phyloP scores from a whole-genome alignment of 1,140 invertebrate genomes.

The Bombus breviceps region DNA sequence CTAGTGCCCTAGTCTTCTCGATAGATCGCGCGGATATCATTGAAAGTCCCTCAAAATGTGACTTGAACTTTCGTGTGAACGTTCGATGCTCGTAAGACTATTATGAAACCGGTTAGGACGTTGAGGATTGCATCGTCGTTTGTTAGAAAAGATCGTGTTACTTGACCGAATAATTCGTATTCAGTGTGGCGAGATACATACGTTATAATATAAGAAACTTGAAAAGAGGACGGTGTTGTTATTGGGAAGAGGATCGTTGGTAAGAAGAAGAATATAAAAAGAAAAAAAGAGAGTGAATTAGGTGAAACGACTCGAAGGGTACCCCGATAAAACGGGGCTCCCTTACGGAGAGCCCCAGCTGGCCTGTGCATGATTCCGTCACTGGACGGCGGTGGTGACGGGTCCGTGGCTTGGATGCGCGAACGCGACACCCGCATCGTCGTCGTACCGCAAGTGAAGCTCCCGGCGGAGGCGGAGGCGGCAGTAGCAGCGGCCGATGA shows the following conservation, averaged over 20 bases:
- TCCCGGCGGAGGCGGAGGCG: constrained; percentile 28
- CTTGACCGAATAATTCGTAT: neutral
- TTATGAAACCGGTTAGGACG: neutral
- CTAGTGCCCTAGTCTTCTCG: constrained; percentile 20
- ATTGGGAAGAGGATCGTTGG: neutral
- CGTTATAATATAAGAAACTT: neutral
- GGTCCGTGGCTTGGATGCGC: constrained; percentile 77
- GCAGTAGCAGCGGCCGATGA: constrained; percentile 15
- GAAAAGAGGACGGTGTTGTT: too few species aligned
- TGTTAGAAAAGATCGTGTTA: neutral
- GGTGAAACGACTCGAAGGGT: constrained; percentile 17
- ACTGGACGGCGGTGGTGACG: constrained; percentile 64
- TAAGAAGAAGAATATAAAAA: constrained; percentile 2
- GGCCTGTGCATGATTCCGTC: constrained; percentile 52
- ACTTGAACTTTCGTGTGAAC: neutral
- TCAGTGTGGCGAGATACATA: neutral
- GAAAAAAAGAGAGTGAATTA: neutral
- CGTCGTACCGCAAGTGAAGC: constrained; percentile 52
- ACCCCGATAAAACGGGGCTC: constrained; percentile 8
- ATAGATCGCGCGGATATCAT: neutral
- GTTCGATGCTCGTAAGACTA: neutral
- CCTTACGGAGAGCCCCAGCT: constrained; percentile 11
- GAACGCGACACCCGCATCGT: constrained; percentile 64
- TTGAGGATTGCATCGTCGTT: neutral
- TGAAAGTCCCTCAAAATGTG: neutral